Evolutionary conservation across 92 coral and sea anemone species (phyloP).

Genomic region (Diadumene lineata): DNA sequence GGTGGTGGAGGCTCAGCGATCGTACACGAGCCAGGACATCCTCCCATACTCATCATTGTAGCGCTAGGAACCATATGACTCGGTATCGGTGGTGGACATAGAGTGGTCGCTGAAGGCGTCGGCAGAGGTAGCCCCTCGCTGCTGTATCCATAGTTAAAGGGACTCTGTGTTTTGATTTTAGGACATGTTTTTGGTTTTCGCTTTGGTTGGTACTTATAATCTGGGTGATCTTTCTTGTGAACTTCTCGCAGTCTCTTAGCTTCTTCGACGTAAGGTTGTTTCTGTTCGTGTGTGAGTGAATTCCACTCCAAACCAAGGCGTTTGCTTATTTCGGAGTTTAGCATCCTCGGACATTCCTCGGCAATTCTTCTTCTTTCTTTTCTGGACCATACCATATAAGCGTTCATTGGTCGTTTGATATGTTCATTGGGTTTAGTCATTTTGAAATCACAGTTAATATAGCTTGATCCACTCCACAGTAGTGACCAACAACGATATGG

Average conservation of each 20-base stretch:
- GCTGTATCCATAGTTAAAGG: constrained; percentile 72
- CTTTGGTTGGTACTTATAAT: constrained; percentile 96
- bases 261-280: constrained; percentile 95
- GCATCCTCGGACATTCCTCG: constrained; percentile 98
- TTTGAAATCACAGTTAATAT: constrained; percentile 4
- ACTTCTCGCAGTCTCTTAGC: constrained; percentile 89
- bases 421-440: constrained; percentile 95
- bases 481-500: no score
- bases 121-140: constrained; percentile 78
- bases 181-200: constrained; percentile 85
- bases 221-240: constrained; percentile 97
- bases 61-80: constrained; percentile 75
- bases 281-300: constrained; percentile 80
- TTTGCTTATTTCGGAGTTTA: constrained; percentile 98
- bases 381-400: constrained; percentile 99
- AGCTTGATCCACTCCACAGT: no score
- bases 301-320: constrained; percentile 98
- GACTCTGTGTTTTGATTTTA: constrained; percentile 81
- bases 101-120: constrained; percentile 70
- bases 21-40: constrained; percentile 72
- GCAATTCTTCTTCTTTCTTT: constrained; percentile 97
- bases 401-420: constrained; percentile 99
- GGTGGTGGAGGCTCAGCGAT: constrained; percentile 84
- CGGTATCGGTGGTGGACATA: constrained; percentile 78
- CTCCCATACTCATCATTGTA: constrained; percentile 61